Evolutionary conservation across 2,888 invertebrate genomes (phyloP).

Genomic region (Hirtodrosophila duncani): DNA sequence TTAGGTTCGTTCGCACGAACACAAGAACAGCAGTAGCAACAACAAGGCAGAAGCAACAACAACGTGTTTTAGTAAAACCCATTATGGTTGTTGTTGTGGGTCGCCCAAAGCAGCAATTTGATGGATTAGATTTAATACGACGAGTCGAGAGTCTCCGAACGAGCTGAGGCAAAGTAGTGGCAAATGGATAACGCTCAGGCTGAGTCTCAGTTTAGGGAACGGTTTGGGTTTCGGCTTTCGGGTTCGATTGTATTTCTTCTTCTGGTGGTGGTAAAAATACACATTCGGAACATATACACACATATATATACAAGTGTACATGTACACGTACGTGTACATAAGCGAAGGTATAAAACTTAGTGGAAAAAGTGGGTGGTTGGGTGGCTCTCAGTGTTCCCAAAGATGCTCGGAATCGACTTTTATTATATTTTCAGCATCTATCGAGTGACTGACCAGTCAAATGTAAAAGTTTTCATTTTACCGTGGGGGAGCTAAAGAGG

Average conservation of each 20-base stretch:
- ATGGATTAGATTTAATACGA: conserved; percentile 69
- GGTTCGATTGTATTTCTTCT: conserved; percentile 18
- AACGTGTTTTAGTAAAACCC: conserved; percentile 56
- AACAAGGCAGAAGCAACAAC: conserved; percentile 8
- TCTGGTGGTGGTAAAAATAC: conserved; percentile 59
- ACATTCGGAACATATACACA: conserved; percentile 12
- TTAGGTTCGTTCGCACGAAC: conserved; percentile 28
- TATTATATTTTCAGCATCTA: conserved; percentile 65
- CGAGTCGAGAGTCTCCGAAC: conserved; percentile 30
- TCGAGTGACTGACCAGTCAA: conserved; percentile 52
- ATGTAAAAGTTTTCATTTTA: conserved; percentile 52
- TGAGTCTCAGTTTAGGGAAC: conserved; percentile 29
- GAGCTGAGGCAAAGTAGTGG: conserved; percentile 21
- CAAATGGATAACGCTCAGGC: conserved; percentile 56
- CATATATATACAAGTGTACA: conserved; percentile 18
- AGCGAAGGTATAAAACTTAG: conserved; percentile 54
- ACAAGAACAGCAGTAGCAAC: conserved; percentile 28
- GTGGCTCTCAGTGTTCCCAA: conserved; percentile 21
- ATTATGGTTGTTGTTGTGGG: conserved; percentile 61
- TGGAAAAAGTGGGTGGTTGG: conserved; percentile 14
- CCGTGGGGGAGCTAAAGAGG: conserved; percentile 7
- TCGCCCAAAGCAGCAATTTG: conserved; percentile 61
- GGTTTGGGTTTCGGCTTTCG: conserved; percentile 22
- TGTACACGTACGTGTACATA: conserved; percentile 3
- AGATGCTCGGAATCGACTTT: conserved; percentile 55